These are phyloP conservation scores for Globodera ellingtonae DNA, from an alignment of 1,140 invertebrate genomes.

Conservation along the genomic window DNA sequence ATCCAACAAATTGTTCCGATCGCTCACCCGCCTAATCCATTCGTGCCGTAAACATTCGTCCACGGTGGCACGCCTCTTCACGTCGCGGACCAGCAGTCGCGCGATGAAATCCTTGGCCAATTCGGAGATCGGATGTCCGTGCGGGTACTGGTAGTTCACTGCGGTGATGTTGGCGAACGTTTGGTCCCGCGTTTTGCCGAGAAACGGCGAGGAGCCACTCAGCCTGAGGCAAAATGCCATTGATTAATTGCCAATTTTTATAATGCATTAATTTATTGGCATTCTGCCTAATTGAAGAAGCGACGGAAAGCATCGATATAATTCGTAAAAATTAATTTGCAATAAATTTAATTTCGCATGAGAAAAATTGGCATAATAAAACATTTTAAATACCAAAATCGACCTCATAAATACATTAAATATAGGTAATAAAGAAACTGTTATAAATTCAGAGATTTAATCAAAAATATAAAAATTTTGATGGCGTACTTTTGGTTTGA, in stretches of 20 bases:
- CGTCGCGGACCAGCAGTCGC: slow-evolving; percentile 69
- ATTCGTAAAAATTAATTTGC: too few relatives aligned
- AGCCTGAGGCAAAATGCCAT: slow-evolving; percentile 65
- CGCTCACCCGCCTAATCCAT: slow-evolving; percentile 71
- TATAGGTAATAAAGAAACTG: too few relatives aligned
- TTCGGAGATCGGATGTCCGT: slow-evolving; percentile 68
- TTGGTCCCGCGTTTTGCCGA: slow-evolving; percentile 70
- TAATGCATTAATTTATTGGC: background rate
- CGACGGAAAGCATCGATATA: too few relatives aligned
- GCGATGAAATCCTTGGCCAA: slow-evolving; percentile 72
- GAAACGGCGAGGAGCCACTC: slow-evolving; percentile 71
- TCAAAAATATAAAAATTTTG: too few relatives aligned
- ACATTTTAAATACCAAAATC: too few relatives aligned
- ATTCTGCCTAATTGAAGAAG: too few relatives aligned
- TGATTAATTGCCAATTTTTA: slow-evolving; percentile 2
- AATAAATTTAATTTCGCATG: too few relatives aligned
- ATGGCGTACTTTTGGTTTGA: too few relatives aligned
- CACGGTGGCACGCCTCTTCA: slow-evolving; percentile 71
- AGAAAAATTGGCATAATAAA: too few relatives aligned
- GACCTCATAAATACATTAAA: too few relatives aligned
- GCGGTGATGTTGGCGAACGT: slow-evolving; percentile 71
- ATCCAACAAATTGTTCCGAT: background rate
- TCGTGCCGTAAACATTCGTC: slow-evolving; percentile 73
- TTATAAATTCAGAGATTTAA: too few relatives aligned
- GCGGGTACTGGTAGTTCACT: slow-evolving; percentile 70